These are phyloP conservation scores for Chroicocephalus ridibundus DNA, from an alignment of 2,113 vertebrate species.

Conservation along the genomic window DNA sequence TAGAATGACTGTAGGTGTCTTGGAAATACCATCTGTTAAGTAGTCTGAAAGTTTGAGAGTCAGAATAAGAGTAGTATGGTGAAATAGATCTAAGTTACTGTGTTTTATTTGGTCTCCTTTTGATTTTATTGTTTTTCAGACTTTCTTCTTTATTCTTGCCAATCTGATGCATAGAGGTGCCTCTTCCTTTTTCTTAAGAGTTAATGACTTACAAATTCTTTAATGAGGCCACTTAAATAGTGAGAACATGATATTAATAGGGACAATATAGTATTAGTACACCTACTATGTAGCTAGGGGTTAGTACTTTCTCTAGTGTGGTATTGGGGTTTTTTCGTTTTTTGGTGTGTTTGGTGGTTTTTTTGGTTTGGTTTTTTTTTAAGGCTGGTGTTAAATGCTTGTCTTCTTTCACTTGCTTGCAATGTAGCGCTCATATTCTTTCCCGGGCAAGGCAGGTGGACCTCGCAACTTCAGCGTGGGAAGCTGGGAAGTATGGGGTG, in stretches of 20 bases:
- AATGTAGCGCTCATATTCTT: constrained; percentile 70
- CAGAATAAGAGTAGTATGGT: not conserved
- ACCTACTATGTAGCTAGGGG: not conserved
- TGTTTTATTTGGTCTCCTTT: not conserved
- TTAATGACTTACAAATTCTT: not conserved
- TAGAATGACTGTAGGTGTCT: not conserved
- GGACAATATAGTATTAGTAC: not conserved
- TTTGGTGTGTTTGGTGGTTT: not conserved
- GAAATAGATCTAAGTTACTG: not conserved
- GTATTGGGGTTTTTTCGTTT: not conserved
- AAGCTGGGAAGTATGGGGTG: constrained; percentile 80
- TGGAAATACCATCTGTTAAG: not conserved
- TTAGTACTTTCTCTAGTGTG: not conserved
- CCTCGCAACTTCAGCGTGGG: constrained; percentile 76
- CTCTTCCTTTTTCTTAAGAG: not conserved
- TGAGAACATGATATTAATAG: not conserved
- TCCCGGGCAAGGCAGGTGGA: constrained; percentile 73
- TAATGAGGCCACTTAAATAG: not conserved
- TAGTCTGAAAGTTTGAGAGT: not conserved
- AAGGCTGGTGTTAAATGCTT: not conserved
- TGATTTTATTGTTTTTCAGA: not conserved
- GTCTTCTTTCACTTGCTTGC: constrained; percentile 1
- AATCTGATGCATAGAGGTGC: not conserved
- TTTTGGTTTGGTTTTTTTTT: not conserved
- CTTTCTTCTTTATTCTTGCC: not conserved